Percentiles rank a stretch among this genome's conserved stretches.
phyloP scores from a whole-genome alignment of 2,888 invertebrate genomes.

The Lithophane ornitopus region DNA sequence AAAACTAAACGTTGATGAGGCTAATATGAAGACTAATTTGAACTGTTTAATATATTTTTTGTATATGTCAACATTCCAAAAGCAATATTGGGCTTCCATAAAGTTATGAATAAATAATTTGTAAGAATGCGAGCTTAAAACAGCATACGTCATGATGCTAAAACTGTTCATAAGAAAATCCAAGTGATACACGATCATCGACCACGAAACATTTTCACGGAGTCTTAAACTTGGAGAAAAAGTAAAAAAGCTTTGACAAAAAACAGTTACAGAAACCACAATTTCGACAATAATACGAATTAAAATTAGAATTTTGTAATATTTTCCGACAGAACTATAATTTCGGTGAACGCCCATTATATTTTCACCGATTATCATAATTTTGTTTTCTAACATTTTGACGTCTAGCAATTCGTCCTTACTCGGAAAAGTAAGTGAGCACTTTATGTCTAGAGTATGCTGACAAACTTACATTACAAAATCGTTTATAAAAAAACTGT shows the following conservation, averaged over 20 bases:
- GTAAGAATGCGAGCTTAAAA: constrained; percentile 13
- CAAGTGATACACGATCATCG: background rate
- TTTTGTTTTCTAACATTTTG: background rate
- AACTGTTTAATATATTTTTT: constrained; percentile 11
- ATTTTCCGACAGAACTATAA: constrained; percentile 15
- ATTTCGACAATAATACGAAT: constrained; percentile 28
- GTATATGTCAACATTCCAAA: constrained; percentile 6
- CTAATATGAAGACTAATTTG: constrained; percentile 8
- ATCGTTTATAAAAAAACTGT: background rate
- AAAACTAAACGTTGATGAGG: background rate
- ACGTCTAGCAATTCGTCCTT: background rate
- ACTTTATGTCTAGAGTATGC: too few relatives aligned
- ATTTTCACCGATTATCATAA: constrained; percentile 26
- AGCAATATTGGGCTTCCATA: constrained; percentile 12
- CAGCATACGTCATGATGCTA: background rate
- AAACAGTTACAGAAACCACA: background rate
- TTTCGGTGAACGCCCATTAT: constrained; percentile 37
- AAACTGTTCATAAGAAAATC: background rate
- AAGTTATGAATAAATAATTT: constrained; percentile 19
- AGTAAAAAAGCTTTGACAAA: background rate
- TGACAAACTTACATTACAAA: too few relatives aligned
- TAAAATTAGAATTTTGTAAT: constrained; percentile 13
- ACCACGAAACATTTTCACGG: fast-evolving
- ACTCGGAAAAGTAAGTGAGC: background rate
- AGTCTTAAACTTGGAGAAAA: background rate